Evolutionary conservation across 2,888 invertebrate species (phyloP).

Genomic region (Entomobrya proxima): DNA sequence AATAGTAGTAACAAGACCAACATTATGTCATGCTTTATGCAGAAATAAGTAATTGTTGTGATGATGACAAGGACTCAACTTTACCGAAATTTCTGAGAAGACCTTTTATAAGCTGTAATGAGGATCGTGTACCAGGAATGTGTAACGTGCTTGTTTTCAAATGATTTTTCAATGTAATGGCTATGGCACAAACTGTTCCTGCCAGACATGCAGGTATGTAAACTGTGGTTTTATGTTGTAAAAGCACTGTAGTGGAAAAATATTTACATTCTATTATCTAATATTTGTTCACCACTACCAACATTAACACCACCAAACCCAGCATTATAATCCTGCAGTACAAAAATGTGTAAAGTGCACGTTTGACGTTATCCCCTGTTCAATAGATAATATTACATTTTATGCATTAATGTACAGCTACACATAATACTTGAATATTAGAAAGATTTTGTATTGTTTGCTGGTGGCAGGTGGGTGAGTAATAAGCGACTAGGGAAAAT

Average conservation of each 20-base stretch:
- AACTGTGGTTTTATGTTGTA: neutral
- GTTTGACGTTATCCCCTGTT: neutral
- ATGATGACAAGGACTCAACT: too few species aligned
- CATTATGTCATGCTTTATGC: too few species aligned
- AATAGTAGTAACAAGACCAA: too few species aligned
- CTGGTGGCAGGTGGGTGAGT: constrained; percentile 5
- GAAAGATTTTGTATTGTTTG: neutral
- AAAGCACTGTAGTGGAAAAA: neutral
- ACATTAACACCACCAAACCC: neutral
- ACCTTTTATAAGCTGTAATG: too few species aligned
- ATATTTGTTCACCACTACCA: constrained; percentile 1
- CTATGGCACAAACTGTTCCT: too few species aligned
- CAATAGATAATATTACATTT: neutral
- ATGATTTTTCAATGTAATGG: too few species aligned
- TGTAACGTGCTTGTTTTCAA: too few species aligned
- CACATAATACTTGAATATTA: neutral
- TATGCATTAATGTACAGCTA: neutral
- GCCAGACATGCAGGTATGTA: too few species aligned
- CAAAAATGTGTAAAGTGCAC: constrained; percentile 30
- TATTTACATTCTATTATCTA: constrained; percentile 27
- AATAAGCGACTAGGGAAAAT: constrained; percentile 27
- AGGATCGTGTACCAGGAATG: too few species aligned
- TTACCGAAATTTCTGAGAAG: too few species aligned
- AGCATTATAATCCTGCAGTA: neutral
- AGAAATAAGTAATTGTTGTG: too few species aligned